Percentiles rank a stretch among this genome's conserved stretches.
These are phyloP conservation scores for Protobothrops flavoviridis DNA, from an alignment of 2,113 vertebrate species.

Conservation along the genomic window DNA sequence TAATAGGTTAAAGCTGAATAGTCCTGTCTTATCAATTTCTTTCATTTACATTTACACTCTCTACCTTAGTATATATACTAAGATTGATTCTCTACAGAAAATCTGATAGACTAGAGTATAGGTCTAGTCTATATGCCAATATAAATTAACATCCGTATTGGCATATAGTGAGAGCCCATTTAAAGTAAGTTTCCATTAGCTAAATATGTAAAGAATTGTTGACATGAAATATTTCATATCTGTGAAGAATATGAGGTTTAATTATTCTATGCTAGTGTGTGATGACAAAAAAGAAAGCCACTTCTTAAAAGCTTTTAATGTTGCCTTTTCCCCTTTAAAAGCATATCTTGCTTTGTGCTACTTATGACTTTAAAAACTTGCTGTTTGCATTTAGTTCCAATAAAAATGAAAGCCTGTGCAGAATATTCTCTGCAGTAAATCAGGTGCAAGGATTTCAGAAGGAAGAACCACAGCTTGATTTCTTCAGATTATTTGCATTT, in stretches of 20 bases:
- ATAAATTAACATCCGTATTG: neutral
- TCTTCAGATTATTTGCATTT: neutral
- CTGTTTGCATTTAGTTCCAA: slow-evolving; percentile 21
- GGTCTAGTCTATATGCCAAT: neutral
- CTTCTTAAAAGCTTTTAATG: slow-evolving; percentile 55
- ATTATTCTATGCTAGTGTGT: slow-evolving; percentile 48
- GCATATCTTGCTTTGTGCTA: slow-evolving; percentile 34
- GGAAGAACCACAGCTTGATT: neutral
- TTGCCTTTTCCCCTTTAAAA: slow-evolving; percentile 50
- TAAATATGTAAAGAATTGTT: slow-evolving; percentile 59
- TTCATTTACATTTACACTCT: neutral
- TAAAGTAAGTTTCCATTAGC: slow-evolving; percentile 45
- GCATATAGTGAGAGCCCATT: neutral
- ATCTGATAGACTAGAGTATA: neutral
- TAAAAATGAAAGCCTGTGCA: accelerated
- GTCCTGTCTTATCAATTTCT: neutral
- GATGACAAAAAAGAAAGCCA: slow-evolving; percentile 56
- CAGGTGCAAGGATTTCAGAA: accelerated
- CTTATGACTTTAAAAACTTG: slow-evolving; percentile 51
- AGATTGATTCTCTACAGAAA: neutral
- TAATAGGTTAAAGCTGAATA: neutral
- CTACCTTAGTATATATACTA: neutral
- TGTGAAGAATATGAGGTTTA: slow-evolving; percentile 57
- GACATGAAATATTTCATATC: slow-evolving; percentile 55
- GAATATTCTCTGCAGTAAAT: neutral